Base-by-base conservation (phyloP, 2,113 vertebrate genomes). In the Promerops cafer region DNA sequence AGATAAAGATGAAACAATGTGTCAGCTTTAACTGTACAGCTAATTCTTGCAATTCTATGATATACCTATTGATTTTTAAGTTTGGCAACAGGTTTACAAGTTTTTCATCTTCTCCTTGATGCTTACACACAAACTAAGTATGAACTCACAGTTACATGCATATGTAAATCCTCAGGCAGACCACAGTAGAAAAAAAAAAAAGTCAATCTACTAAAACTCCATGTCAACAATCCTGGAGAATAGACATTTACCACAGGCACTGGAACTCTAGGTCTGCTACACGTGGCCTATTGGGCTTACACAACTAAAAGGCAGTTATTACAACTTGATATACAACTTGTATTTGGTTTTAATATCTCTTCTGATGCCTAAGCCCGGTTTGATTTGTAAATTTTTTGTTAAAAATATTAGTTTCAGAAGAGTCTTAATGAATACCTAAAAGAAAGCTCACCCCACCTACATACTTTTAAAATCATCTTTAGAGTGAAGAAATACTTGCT, bases 111-210 rank as follows among this genome's bases (percentile, higher is more conserved):
- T 57, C 28, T 53, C 17, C 40, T 70, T 63, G 8, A 57, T 11
- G 28, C n/a, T 57, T 70, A 33, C 35, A 71, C 17, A 35, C 27
- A 56, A 66, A 23, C 44, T 57, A 49, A 66, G 28, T 14, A 49
- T 8, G 8, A 87, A 79, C 7, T 49, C 35, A 60, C 9, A 63
- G 28, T 39, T 79, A 65, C 0, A 1, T 28, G 18, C 16, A 16
- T 11, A n/a, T 11, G 13, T 68, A 87, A 87, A 63, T 26, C 57
- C 26, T 88, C n/a, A 35, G 50, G 60, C 13, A 95, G 37, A 68
- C 1, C 5, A 0, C 0, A 76, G 27, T 1, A 66, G 9, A 5
- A 85, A 57, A 52, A 39, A 57, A 52, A 39, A 47, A 8, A 57
- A 57, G 16, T 18, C 49, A 23, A 22, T 60, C 45, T 54, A 76